Evolutionary conservation across 2,888 invertebrate genomes (phyloP).

Genomic region (Panopea generosa): DNA sequence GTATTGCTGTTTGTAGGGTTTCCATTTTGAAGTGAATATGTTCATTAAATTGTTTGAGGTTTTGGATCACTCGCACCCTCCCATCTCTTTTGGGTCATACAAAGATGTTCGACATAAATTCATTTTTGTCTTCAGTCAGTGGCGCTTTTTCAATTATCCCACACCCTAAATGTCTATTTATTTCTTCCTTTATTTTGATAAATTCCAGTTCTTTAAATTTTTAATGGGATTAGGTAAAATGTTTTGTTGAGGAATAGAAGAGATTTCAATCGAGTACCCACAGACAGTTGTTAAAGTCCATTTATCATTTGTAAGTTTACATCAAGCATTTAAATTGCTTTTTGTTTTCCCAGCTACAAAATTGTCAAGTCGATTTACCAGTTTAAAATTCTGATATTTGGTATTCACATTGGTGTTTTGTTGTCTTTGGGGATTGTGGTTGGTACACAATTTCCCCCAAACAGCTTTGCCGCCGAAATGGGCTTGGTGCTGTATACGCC

Average conservation of each 20-base stretch:
- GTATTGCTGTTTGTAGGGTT: constrained; percentile 35
- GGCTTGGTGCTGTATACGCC: too few relatives aligned
- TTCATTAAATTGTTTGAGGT: constrained; percentile 46
- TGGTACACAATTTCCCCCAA: constrained; percentile 16
- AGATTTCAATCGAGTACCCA: constrained; percentile 25
- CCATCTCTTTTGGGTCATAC: constrained; percentile 36
- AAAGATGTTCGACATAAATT: constrained; percentile 49
- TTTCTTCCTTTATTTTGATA: constrained; percentile 13
- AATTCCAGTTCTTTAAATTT: constrained; percentile 12
- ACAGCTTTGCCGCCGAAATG: too few relatives aligned
- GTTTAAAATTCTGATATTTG: too few relatives aligned
- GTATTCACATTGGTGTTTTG: background rate
- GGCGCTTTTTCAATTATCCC: constrained; percentile 19
- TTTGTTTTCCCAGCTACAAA: constrained; percentile 25
- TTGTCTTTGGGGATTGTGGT: background rate
- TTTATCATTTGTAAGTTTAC: constrained; percentile 23
- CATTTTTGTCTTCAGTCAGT: background rate
- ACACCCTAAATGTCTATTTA: constrained; percentile 8
- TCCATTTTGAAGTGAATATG: constrained; percentile 55
- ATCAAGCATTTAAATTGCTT: constrained; percentile 4
- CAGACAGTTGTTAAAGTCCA: constrained; percentile 29
- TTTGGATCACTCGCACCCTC: constrained; percentile 43
- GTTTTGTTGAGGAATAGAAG: constrained; percentile 17
- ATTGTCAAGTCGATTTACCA: constrained; percentile 20
- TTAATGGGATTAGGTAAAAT: constrained; percentile 7